Evolutionary conservation across 2,888 invertebrate genomes (phyloP).

Genomic region (Drosophila percnosoma): DNA sequence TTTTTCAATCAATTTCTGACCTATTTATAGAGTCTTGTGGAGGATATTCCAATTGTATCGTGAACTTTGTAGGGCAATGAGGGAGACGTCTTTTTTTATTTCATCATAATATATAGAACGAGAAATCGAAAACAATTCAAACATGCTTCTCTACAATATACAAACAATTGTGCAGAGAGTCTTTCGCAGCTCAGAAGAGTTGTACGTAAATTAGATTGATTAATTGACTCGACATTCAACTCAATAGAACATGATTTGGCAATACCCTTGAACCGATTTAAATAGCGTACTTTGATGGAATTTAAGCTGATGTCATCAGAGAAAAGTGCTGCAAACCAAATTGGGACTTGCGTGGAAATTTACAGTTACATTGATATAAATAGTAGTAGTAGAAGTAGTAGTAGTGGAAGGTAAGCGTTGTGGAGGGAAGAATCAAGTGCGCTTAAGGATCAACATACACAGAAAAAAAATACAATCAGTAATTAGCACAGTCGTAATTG

Average conservation of each 20-base stretch:
- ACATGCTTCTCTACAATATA: neutral
- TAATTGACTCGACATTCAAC: neutral
- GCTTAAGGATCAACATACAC: slow-evolving; percentile 21
- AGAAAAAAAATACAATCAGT: slow-evolving; percentile 8
- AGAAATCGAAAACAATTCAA: neutral
- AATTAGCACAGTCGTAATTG: neutral
- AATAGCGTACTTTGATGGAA: neutral
- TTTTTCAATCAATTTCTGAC: neutral
- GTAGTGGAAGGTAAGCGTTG: neutral
- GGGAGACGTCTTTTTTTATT: neutral
- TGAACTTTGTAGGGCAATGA: neutral
- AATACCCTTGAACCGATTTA: neutral
- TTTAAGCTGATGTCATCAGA: neutral
- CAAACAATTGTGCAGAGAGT: neutral
- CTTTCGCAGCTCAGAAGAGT: neutral
- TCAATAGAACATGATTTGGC: neutral
- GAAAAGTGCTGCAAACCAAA: neutral
- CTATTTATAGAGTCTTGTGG: neutral
- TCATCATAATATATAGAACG: neutral
- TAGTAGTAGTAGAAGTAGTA: neutral
- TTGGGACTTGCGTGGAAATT: neutral
- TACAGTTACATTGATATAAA: neutral
- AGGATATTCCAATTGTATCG: neutral
- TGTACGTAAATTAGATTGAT: neutral
- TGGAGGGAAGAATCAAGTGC: slow-evolving; percentile 24